Evolutionary conservation across 2,888 invertebrate genomes (phyloP).

Genomic region (Diploptera punctata): DNA sequence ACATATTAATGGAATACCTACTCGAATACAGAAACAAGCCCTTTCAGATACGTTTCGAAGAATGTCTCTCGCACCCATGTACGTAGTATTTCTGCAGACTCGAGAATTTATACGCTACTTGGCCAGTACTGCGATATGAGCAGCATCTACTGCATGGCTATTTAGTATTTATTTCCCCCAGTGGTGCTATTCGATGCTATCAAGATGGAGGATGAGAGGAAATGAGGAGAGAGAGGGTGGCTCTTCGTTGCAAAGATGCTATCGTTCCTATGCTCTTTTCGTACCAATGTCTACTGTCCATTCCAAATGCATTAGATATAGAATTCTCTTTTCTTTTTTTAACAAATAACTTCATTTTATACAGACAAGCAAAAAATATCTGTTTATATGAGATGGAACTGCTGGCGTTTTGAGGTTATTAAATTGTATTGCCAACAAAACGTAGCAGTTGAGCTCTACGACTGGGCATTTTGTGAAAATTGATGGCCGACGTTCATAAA

Average conservation of each 20-base stretch:
- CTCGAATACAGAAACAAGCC: neutral
- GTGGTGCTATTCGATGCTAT: conserved; percentile 53
- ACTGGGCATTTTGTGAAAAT: too few species aligned
- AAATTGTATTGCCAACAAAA: neutral
- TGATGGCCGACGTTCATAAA: too few species aligned
- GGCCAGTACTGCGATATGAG: conserved; percentile 1
- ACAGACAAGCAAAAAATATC: too few species aligned
- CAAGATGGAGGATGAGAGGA: conserved; percentile 51
- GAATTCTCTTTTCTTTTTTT: neutral
- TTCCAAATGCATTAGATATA: conserved; percentile 8
- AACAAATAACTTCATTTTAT: neutral
- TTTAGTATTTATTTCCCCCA: conserved; percentile 57
- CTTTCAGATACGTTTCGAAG: neutral
- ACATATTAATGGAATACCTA: neutral
- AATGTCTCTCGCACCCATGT: too few species aligned
- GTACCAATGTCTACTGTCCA: neutral
- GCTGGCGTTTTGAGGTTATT: neutral
- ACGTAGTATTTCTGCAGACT: neutral
- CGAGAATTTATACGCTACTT: conserved; percentile 27
- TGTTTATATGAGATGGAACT: neutral
- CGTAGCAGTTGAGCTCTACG: too few species aligned
- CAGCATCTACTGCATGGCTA: conserved; percentile 45
- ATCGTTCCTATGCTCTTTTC: conserved; percentile 1
- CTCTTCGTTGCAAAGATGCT: neutral
- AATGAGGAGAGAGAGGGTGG: neutral